Evolutionary conservation across 2,113 vertebrate genomes (phyloP).

Genomic region (Callionymus lyra): DNA sequence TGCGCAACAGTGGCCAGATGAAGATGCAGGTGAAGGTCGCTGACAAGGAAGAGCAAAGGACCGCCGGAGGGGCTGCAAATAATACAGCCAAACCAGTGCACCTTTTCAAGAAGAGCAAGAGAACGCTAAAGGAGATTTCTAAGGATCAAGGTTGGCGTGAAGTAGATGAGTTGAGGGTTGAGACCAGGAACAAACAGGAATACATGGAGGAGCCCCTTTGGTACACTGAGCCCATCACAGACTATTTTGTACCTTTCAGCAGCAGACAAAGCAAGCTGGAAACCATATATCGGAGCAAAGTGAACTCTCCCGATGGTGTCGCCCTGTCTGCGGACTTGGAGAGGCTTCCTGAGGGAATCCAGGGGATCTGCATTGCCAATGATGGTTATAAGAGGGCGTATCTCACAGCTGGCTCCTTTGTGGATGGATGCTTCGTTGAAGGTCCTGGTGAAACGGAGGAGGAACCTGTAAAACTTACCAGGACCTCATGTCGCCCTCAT

Average conservation of each 20-base stretch:
- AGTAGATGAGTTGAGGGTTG: constrained; percentile 68
- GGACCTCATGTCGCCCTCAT: constrained; percentile 88
- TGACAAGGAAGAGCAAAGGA: constrained; percentile 72
- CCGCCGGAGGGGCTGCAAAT: constrained; percentile 61
- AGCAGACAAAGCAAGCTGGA: constrained; percentile 92
- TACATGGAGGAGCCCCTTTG: constrained; percentile 96
- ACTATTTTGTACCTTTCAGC: constrained; percentile 89
- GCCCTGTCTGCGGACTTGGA: constrained; percentile 66
- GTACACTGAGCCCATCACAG: constrained; percentile 95
- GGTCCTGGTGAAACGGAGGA: constrained; percentile 84
- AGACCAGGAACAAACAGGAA: constrained; percentile 76
- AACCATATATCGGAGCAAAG: constrained; percentile 86
- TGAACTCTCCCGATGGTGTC: constrained; percentile 61
- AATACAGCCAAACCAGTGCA: constrained; percentile 67
- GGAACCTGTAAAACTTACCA: constrained; percentile 79
- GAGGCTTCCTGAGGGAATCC: constrained; percentile 79
- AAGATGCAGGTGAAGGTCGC: constrained; percentile 73
- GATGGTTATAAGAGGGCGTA: constrained; percentile 81
- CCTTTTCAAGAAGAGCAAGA: constrained; percentile 84
- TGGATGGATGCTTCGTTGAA: constrained; percentile 96
- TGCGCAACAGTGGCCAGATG: constrained; percentile 73
- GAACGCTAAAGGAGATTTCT: constrained; percentile 76
- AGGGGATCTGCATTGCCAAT: constrained; percentile 82
- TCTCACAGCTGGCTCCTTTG: constrained; percentile 93
- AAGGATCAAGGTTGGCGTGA: constrained; percentile 73